phyloP scores from a whole-genome alignment of 2,888 invertebrate species.

The Pristionchus fissidentatus region DNA sequence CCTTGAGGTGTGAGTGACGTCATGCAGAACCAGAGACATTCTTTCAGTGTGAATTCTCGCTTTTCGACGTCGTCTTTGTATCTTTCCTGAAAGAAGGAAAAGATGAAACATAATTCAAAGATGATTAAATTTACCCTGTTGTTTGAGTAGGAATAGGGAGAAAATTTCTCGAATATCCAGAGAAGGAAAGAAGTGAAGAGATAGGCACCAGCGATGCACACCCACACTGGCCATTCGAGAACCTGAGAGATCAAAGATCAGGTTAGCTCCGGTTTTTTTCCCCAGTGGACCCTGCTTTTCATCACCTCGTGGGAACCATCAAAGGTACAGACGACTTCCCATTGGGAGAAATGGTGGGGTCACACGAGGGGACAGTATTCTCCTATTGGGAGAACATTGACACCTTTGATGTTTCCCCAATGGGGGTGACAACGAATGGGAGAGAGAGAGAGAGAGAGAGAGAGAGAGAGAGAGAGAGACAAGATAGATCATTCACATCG shows the following conservation, averaged over 20 bases:
- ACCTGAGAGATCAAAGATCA: too few relatives aligned
- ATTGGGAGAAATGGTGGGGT: too few relatives aligned
- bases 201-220: conserved; percentile 93
- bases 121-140: conserved; percentile 86
- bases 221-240: conserved; percentile 95
- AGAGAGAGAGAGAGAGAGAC: background rate
- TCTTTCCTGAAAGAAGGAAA: conserved; percentile 80
- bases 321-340: background rate
- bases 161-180: conserved; percentile 97
- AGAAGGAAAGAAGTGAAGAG: conserved; percentile 93
- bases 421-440: too few relatives aligned
- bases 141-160: conserved; percentile 95
- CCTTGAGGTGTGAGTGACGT: conserved; percentile 92
- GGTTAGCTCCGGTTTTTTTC: too few relatives aligned
- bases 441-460: background rate
- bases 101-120: conserved; percentile 76
- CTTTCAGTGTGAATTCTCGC: conserved; percentile 92
- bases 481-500: conserved; percentile 81
- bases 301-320: too few relatives aligned
- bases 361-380: too few relatives aligned
- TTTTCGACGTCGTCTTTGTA: conserved; percentile 83
- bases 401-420: too few relatives aligned
- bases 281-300: background rate
- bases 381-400: too few relatives aligned
- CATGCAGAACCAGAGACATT: conserved; percentile 99